Evolutionary conservation across 2,113 vertebrate genomes (phyloP).

Genomic region (Centropus bengalensis): DNA sequence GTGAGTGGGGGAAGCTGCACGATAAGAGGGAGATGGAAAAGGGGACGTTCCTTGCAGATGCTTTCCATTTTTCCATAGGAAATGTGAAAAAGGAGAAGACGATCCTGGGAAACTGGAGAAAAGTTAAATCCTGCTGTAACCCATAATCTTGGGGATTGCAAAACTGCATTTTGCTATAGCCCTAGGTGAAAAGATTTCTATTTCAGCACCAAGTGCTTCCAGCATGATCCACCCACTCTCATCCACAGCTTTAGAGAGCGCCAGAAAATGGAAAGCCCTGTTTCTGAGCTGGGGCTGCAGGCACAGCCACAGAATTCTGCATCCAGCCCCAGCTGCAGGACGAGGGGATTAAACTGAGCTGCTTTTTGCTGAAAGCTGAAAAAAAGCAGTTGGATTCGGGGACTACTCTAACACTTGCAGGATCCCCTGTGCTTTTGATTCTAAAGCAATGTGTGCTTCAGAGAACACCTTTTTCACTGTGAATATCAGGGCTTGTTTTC

Average conservation of each 20-base stretch:
- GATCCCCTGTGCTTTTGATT: background rate
- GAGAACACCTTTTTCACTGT: background rate
- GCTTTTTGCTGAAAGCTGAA: constrained; percentile 21
- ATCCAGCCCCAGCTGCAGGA: background rate
- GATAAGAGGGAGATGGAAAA: background rate
- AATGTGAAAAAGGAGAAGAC: background rate
- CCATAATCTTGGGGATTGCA: background rate
- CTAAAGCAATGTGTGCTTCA: background rate
- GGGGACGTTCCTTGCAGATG: background rate
- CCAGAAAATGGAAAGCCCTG: background rate
- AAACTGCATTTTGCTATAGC: background rate
- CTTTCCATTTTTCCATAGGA: background rate
- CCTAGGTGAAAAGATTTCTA: background rate
- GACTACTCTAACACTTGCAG: background rate
- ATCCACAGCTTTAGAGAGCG: background rate
- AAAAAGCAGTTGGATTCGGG: background rate
- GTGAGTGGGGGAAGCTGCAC: background rate
- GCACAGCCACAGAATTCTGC: background rate
- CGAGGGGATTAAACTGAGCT: background rate
- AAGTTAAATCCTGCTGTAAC: background rate
- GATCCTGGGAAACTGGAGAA: background rate
- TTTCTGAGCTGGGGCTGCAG: background rate
- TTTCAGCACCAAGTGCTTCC: background rate
- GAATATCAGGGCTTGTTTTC: background rate
- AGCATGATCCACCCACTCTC: background rate